phyloP scores from a whole-genome alignment of 2,113 vertebrate species.

The Illadopsis cleaveri region DNA sequence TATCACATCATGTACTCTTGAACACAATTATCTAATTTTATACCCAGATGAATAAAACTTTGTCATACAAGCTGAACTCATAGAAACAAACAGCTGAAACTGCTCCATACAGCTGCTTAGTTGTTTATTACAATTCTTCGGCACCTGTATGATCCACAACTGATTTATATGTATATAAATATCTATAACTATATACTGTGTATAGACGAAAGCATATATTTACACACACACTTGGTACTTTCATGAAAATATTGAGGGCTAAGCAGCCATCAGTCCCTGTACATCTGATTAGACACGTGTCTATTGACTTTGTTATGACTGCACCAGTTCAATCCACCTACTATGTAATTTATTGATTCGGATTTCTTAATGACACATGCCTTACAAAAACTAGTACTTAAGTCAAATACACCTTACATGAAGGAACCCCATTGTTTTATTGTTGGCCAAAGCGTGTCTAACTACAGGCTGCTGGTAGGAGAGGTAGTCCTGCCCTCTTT shows the following conservation, averaged over 20 bases:
- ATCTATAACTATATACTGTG: background rate
- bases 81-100: background rate
- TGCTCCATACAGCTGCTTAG: background rate
- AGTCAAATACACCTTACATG: constrained; percentile 8
- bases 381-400: background rate
- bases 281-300: background rate
- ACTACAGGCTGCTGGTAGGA: background rate
- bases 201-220: background rate
- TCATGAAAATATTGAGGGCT: background rate
- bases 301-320: background rate
- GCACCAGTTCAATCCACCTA: background rate
- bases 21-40: background rate
- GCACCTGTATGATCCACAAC: background rate
- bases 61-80: background rate
- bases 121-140: background rate
- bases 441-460: constrained; percentile 18
- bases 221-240: background rate
- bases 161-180: background rate
- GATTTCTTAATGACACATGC: background rate
- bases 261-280: background rate
- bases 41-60: background rate
- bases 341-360: constrained; percentile 8
- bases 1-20: background rate
- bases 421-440: constrained; percentile 28
- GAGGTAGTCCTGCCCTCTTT: background rate